Base-by-base conservation (phyloP, 1,140 invertebrate species). In the Lucilia cuprina region DNA sequence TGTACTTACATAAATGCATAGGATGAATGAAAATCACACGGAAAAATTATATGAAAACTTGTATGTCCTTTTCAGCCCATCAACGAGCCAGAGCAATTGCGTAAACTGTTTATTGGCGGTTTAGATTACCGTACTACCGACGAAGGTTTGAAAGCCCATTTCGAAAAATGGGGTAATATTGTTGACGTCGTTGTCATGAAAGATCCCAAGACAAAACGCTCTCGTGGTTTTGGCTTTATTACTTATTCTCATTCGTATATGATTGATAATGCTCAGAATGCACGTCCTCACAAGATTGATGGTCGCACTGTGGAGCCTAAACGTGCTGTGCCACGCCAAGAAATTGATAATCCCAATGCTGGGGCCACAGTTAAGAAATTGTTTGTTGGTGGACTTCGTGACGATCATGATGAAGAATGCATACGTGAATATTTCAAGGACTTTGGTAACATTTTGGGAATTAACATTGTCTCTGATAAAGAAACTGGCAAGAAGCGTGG, bases 181-280 rank as follows among this genome's bases (percentile, higher is more conserved):
- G 96, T 98, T 0, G 98, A 99, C 92, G 97, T 98, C 77, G 97
- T 99, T 13, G 98, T 99, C 0, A 99, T 99, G 98, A 98, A 98
- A 89, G 98, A 99, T 92, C 96, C 98, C 0, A 96, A 97, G 87
- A 99, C 98, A 1, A 97, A 96, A 87, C 92, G 95, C 84, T 99
- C 98, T 0, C 93, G 98, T 87, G 98, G 98, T 0, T 99, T 99
- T 93, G 98, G 98, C 17, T 99, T 99, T 90, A 98, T 99, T 35
- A 99, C 98, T 1, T 99, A 98, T 91, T 96, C 96, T 2, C 92
- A 95, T 86, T 95, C 96, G 13, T 94, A 96, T 85, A 98, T 98
- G 96, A 97, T 99, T 74, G 98, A 99, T 93, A 96, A 97, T 92
- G 98, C 98, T 2, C 98, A 99, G 92, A 95, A 94, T 88, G 95